Base-by-base conservation (phyloP, 2,888 invertebrate genomes). In the Brachypterus glaber region DNA sequence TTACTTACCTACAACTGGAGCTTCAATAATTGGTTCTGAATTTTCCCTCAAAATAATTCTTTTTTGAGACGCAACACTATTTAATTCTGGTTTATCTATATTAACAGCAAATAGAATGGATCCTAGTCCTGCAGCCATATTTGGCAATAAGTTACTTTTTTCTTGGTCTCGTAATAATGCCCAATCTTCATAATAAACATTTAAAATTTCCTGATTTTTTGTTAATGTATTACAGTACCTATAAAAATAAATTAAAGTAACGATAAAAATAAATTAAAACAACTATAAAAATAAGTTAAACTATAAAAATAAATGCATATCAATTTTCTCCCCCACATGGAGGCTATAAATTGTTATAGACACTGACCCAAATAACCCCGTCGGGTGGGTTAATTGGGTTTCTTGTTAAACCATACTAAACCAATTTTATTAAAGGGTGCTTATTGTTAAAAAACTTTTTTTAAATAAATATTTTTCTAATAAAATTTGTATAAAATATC, bases 41-140 rank as follows among this genome's bases (percentile, higher is more conserved):
- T 54, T 57, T 77, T 33, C 71, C 62, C 53, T 68, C 50, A 47
- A 60, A 55, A 45, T 55, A 58, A 63, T 67, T 68, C 62, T 47
- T 58, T 64, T 53, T 67, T 72, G 55, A 54, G 62, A 57, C 65
- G 71, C 43, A 45, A 59, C 62, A 67, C 70, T 62, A 74, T 83
- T 86, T 38, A 90, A 70, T 59, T 88, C 86, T 17, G 79, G 72
- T 63, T 86, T 86, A 68, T 95, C 92, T 43, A 93, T 85, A 56
- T 80, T 83, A 59, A 95, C 78, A 14, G 96, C 95, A 70, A 96
- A 96, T 47, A 95, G 71, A 57, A 95, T 84, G 35, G 89, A 81
- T 48, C 82, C 84, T 59, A 96, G 73, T 47, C 87, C 88, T 66
- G 87, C 82, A 37, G 92, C 84, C 69, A 91, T 79, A 57, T 82